These are phyloP conservation scores for Blastobasis lacticolella DNA, from an alignment of 2,888 invertebrate genomes.

Conservation along the genomic window DNA sequence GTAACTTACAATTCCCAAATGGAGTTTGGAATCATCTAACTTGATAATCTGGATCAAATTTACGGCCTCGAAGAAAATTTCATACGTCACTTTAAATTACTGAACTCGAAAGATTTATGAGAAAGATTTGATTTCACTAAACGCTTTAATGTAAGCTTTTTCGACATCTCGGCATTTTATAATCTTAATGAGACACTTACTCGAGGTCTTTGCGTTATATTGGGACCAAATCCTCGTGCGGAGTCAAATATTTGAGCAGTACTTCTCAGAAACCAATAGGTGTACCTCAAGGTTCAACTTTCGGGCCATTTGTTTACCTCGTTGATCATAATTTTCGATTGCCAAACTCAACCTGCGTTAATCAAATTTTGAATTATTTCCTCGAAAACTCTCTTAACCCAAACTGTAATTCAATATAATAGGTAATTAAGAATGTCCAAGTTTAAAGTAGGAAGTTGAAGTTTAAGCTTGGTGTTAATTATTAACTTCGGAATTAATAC, in stretches of 20 bases:
- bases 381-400: constrained; percentile 11
- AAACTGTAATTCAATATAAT: constrained; percentile 21
- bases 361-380: constrained; percentile 5
- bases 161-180: not conserved
- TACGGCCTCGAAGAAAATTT: constrained; percentile 11
- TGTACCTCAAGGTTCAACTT: constrained; percentile 4
- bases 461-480: constrained; percentile 17
- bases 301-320: constrained; percentile 8
- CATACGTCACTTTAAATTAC: constrained; percentile 6
- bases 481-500: not conserved
- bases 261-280: not conserved
- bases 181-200: not conserved
- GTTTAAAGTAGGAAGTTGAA: constrained; percentile 17
- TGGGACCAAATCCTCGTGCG: not conserved
- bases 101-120: constrained; percentile 6
- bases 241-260: constrained; percentile 3
- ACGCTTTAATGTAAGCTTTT: constrained; percentile 2
- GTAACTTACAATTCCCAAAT: constrained; percentile 7
- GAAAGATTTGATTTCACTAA: constrained; percentile 4
- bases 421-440: constrained; percentile 22
- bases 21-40: constrained; percentile 16
- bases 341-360: constrained; percentile 5
- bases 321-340: constrained; percentile 11
- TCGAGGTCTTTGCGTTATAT: not conserved
- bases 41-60: constrained; percentile 18